phyloP scores from a whole-genome alignment of 2,888 invertebrate genomes.

The Antheraea yamamai region DNA sequence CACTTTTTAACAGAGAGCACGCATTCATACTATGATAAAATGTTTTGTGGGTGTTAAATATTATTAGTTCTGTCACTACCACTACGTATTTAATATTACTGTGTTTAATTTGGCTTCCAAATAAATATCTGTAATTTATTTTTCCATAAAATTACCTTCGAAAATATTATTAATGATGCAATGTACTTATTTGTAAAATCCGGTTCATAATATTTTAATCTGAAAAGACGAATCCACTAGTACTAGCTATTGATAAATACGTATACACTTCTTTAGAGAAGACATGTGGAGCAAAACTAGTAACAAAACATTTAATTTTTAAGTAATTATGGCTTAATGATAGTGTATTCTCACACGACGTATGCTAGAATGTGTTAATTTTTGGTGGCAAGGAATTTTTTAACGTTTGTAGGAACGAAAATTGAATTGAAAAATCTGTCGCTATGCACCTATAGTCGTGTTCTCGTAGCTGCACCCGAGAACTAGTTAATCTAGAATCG shows the following conservation, averaged over 20 bases:
- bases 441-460: not conserved
- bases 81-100: no score
- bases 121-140: not conserved
- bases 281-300: no score
- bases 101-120: not conserved
- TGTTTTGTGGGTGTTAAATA: not conserved
- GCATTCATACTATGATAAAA: not conserved
- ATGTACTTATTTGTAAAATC: not conserved
- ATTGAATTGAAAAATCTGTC: not conserved
- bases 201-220: not conserved
- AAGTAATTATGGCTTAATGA: not conserved
- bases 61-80: not conserved
- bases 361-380: no score
- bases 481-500: not conserved
- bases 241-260: not conserved
- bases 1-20: not conserved
- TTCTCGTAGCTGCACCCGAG: not conserved
- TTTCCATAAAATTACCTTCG: not conserved
- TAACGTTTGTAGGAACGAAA: not conserved
- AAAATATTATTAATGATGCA: not conserved
- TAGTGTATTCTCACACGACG: not conserved
- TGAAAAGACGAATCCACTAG: not conserved
- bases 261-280: no score
- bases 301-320: no score
- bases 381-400: no score